Evolutionary conservation across 2,888 invertebrate species (phyloP), one percentile per base, ranked within the genome.

Genomic region (Encarsia formosa): DNA sequence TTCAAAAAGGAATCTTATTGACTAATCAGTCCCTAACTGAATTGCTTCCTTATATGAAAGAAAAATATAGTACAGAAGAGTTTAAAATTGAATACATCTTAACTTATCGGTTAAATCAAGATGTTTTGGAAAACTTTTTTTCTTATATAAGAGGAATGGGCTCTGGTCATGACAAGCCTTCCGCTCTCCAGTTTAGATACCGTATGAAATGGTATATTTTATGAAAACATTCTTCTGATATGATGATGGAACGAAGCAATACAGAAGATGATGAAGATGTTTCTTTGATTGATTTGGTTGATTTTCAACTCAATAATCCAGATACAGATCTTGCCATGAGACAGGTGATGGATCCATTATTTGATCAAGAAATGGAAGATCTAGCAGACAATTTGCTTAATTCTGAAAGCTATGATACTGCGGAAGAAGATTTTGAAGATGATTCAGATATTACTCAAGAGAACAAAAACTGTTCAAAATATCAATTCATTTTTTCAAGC

Each of bases 141-240:
- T 55, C 62, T n/a, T 65, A 63, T 51, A 60, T 66, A 22, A 40
- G 62, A 40, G 61, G 56, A 11, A 62, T 64, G 61, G 65, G 63
- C 15, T n/a, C 22, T 20, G 23, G 20, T 11, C 43, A 43, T 22
- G 43, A 43, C 20, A 31, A 43, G 5, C 32, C 43, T 6, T 43
- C 43, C 19, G 43, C 42, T 18, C 23, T 42, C 3, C 34, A 22
- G 3, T 19, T 31, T 32, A 20, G 4, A n/a, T 43, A 31, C 4
- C n/a, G 32, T 6, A 20, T 31, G 18, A 43, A 32, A 15, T 43
- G 43, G 43, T 43, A 19, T 18, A 20, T 43, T 43, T n/a, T 43
- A 13, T 31, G 43, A 6, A 43, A 34, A 11, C 20, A 31, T 32
- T 13, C 16, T 8, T 16, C 5, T 16, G 16, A 40, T 26, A 24